These are phyloP conservation scores for Tyto alba DNA, from an alignment of 2,113 vertebrate genomes.

Conservation along the genomic window DNA sequence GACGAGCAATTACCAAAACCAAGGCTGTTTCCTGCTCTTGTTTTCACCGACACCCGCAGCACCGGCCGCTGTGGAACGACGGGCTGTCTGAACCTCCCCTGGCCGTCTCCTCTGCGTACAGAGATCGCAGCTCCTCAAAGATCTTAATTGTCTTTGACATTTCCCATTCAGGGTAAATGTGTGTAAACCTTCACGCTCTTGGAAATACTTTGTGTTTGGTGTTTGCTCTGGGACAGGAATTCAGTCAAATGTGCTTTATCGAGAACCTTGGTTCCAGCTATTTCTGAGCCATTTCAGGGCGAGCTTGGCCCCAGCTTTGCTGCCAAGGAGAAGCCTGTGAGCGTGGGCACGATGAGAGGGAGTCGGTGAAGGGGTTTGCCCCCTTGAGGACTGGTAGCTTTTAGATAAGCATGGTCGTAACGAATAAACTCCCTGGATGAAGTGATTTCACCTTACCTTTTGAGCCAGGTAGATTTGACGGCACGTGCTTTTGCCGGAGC, in stretches of 20 bases:
- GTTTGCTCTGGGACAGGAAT: not conserved
- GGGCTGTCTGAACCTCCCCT: not conserved
- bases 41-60: not conserved
- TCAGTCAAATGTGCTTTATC: not conserved
- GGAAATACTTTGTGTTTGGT: fast-evolving
- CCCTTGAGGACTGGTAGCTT: not conserved
- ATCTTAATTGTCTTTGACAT: not conserved
- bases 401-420: fast-evolving
- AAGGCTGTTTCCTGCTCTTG: not conserved
- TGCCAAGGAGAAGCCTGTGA: not conserved
- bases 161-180: not conserved
- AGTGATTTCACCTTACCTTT: not conserved
- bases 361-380: not conserved
- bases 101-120: fast-evolving
- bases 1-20: not conserved
- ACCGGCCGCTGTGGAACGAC: fast-evolving
- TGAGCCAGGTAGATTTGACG: not conserved
- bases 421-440: not conserved
- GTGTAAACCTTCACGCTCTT: not conserved
- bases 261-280: not conserved
- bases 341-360: not conserved
- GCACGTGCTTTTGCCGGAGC: not conserved
- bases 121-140: not conserved
- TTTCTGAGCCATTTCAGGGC: not conserved
- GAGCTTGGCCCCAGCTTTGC: not conserved